These are phyloP conservation scores for Sarcophaga peregrina DNA, from an alignment of 1,140 invertebrate species.

Conservation along the genomic window DNA sequence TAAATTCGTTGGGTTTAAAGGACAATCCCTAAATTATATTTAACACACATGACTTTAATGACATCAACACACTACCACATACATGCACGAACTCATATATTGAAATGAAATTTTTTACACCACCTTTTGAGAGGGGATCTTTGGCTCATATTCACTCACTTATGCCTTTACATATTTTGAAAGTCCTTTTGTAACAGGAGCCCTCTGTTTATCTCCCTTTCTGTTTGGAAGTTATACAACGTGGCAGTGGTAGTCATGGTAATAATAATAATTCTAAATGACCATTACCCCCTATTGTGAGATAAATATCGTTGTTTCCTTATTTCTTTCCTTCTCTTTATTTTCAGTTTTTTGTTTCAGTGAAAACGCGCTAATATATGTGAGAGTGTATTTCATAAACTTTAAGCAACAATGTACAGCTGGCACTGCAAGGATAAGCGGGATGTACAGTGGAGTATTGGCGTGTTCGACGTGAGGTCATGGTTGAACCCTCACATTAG, in stretches of 20 bases:
- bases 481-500: too few relatives aligned
- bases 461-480: too few relatives aligned
- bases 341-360: background rate
- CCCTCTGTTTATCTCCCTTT: background rate
- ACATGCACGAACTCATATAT: too few relatives aligned
- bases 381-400: too few relatives aligned
- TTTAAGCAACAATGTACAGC: too few relatives aligned
- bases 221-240: background rate
- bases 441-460: too few relatives aligned
- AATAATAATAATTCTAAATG: slow-evolving; percentile 37
- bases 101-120: too few relatives aligned
- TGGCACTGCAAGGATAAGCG: too few relatives aligned
- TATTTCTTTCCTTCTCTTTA: background rate
- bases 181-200: background rate
- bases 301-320: slow-evolving; percentile 30
- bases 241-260: background rate
- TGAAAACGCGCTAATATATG: background rate
- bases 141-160: background rate
- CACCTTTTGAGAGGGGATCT: too few relatives aligned
- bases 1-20: background rate
- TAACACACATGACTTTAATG: too few relatives aligned
- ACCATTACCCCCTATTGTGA: slow-evolving; percentile 37
- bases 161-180: background rate
- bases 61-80: too few relatives aligned
- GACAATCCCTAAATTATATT: background rate